phyloP scores from a whole-genome alignment of 2,888 invertebrate genomes.

The Mystacides longicornis region DNA sequence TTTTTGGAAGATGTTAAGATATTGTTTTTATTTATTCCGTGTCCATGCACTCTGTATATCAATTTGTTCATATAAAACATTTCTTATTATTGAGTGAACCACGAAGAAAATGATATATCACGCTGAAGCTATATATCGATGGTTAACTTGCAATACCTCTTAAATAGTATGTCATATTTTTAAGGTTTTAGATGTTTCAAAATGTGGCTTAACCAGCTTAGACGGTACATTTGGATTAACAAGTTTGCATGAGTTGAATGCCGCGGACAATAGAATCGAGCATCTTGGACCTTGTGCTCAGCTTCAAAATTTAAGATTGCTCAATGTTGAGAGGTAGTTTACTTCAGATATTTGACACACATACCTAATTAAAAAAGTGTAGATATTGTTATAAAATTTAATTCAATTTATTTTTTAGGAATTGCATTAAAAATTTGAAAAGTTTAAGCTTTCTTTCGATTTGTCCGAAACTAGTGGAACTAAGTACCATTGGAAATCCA shows the following conservation, averaged over 20 bases:
- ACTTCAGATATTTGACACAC: too few relatives aligned
- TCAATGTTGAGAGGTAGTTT: conserved; percentile 43
- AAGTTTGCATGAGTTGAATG: conserved; percentile 53
- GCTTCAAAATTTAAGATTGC: conserved; percentile 47
- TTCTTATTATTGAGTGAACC: too few relatives aligned
- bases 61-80: too few relatives aligned
- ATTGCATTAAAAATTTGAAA: conserved; percentile 31
- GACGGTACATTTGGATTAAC: conserved; percentile 62
- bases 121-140: too few relatives aligned
- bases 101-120: too few relatives aligned
- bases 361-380: too few relatives aligned
- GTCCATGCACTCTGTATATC: too few relatives aligned
- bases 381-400: too few relatives aligned
- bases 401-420: conserved; percentile 31
- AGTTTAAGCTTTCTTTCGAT: conserved; percentile 34
- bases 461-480: conserved; percentile 33
- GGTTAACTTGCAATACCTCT: too few relatives aligned
- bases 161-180: too few relatives aligned
- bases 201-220: conserved; percentile 57
- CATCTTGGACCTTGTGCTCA: conserved; percentile 56
- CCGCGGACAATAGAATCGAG: conserved; percentile 54
- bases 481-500: conserved; percentile 38
- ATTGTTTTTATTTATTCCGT: too few relatives aligned
- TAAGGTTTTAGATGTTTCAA: conserved; percentile 47
- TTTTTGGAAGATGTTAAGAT: too few relatives aligned